Evolutionary conservation across 2,888 invertebrate genomes (phyloP), one percentile per base, ranked within the genome.

Genomic region (Ectemnius lituratus): DNA sequence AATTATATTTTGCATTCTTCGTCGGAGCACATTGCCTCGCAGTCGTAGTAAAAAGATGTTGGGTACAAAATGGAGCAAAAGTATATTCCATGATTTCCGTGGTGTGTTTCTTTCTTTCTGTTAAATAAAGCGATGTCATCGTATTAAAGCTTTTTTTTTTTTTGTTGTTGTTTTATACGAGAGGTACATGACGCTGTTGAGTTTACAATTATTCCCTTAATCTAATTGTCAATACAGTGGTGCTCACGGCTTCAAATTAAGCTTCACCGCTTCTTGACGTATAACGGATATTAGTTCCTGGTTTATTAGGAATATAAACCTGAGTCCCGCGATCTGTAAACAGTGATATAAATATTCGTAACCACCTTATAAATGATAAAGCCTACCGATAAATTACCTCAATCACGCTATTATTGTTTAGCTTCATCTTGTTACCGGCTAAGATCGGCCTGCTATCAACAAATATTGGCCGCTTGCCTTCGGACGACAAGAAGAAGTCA

Each of bases 401-500:
- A 67, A 99, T 96, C 13, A 98, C 96, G 78, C 97, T 96, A 90
- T 98, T 98, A 91, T 99, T 97, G 88, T 95, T 96, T 16, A 99
- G 93, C 85, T 97, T 95, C 70, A 96, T 95, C 92, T 97, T 98
- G 91, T 95, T 96, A 60, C 97, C 98, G 64, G 94, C 94, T 11
- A 97, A 93, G 67, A 99, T 94, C 0, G 98, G 98, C 74, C 96
- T 94, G 1, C 98, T 98, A 90, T 99, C 98, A 4, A 99, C 96
- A 90, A 97, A 98, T 86, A 99, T 95, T 2, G 98, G 96, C 74
- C 98, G 92, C 89, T 98, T 97, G 20, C 99, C 99, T 90, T 98
- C 98, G 60, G 99, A 99, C 20, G 96, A 95, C 85, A 99, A 94
- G 89, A 97, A 97, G 91, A 99, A 99, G 89, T 99, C 98, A 0